Evolutionary conservation across 2,888 invertebrate genomes (phyloP).

Genomic region (Hartigia nigra): DNA sequence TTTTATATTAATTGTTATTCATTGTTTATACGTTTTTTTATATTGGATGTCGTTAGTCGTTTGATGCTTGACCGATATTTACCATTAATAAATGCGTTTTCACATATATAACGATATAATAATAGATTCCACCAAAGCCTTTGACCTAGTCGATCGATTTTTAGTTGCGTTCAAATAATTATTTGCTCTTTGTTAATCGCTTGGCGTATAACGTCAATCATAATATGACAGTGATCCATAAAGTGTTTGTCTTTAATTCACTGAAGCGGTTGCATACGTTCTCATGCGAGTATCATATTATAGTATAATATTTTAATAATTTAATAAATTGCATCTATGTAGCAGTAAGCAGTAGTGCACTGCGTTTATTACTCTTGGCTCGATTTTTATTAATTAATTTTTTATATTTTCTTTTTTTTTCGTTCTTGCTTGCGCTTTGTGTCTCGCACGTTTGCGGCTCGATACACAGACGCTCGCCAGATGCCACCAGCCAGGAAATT

Average conservation of each 20-base stretch:
- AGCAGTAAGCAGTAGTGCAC: background rate
- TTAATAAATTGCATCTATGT: background rate
- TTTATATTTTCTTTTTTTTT: constrained; percentile 30
- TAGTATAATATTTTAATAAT: background rate
- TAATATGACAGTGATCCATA: background rate
- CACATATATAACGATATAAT: background rate
- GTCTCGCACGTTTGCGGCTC: constrained; percentile 39
- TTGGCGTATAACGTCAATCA: background rate
- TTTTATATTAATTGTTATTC: constrained; percentile 1
- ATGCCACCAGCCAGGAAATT: constrained; percentile 58
- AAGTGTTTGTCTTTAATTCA: background rate
- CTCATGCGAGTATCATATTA: background rate
- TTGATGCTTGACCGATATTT: background rate
- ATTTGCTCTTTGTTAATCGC: background rate
- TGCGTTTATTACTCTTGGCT: constrained; percentile 8
- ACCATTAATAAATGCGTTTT: background rate
- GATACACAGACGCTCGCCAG: constrained; percentile 61
- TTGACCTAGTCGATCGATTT: background rate
- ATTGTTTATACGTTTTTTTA: constrained; percentile 25
- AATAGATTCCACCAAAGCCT: background rate
- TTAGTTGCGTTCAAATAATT: background rate
- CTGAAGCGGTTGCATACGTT: background rate
- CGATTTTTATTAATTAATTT: constrained; percentile 27
- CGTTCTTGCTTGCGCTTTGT: constrained; percentile 41
- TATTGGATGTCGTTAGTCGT: background rate